Evolutionary conservation across 2,797 vertebrate species (phyloP), one percentile per base, ranked within the genome.

Genomic region (Enteromius fasciolatus): DNA sequence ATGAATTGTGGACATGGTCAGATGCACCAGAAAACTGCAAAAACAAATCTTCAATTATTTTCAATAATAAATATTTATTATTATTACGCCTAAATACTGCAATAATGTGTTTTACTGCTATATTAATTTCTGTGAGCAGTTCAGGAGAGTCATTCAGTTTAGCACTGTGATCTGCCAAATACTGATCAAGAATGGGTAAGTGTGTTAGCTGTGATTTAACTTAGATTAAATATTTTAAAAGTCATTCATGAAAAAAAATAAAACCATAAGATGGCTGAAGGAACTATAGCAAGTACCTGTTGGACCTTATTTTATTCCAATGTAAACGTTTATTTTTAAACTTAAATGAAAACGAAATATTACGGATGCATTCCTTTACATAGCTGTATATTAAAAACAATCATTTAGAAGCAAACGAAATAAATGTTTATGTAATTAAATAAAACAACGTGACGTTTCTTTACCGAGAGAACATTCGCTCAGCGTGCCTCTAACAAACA

Each of bases 401-500:
- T 23, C 12, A 66, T 52, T 67, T 17, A 18, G 20, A 28, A 33
- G 31, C 10, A 69, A 69, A 78, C 46, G 11, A 44, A 64, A 48
- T 15, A 10, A 68, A 54, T 28, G 48, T 69, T 28, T 44, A 17
- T 41, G 33, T 57, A 44, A 63, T 63, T 76, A 76, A 76, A 68
- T 25, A 78, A 69, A 79, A 20, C 33, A 28, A 48, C 15, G 33
- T 28, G 66, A 57, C 20, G 46, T 67, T 23, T 33, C n/a, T 78
- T 41, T 33, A 59, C 59, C 39, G 41, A 73, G 48, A 72, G 25
- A 63, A 6, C 25, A 72, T 48, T 63, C n/a, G 18, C 28, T 18
- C 68, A 31, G 57, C 57, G 41, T 64, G 54, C 57, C 33, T 57
- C 77, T n/a, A 69, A 41, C 52, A 72, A 80, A 81, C 54, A 8